Conservation (phyloP, 2,888 invertebrate species). For the Andrena hattorfiana region DNA sequence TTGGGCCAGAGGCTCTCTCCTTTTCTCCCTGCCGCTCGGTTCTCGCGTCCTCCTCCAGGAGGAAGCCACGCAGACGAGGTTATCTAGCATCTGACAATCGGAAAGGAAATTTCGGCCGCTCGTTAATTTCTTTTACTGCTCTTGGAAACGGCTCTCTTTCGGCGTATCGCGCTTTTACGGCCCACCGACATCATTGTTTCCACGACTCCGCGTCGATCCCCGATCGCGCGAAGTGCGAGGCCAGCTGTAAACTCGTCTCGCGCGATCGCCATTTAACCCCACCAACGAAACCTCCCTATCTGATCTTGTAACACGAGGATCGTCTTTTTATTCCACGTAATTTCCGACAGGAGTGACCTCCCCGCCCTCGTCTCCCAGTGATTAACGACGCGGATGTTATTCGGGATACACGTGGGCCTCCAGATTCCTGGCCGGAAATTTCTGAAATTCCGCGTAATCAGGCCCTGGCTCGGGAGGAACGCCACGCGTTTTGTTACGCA, state of each 20-base stretch:
- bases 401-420: neutral
- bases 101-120: slow-evolving; percentile 38
- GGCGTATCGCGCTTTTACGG: neutral
- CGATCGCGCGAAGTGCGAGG: neutral
- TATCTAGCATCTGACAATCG: slow-evolving; percentile 23
- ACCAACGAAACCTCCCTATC: slow-evolving; percentile 16
- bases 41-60: neutral
- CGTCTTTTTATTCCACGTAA: slow-evolving; percentile 37
- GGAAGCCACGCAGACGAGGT: neutral
- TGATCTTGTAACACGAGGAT: slow-evolving; percentile 28
- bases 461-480: slow-evolving; percentile 24
- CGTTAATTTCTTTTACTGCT: slow-evolving; percentile 21
- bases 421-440: slow-evolving; percentile 13
- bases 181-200: neutral
- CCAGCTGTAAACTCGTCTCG: neutral
- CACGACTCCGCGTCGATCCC: neutral
- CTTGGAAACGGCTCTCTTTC: neutral
- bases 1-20: slow-evolving; percentile 16
- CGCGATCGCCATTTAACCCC: neutral
- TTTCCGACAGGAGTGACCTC: slow-evolving; percentile 41
- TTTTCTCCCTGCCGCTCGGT: neutral
- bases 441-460: slow-evolving; percentile 34
- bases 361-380: slow-evolving; percentile 7
- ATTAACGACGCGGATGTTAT: slow-evolving; percentile 24
- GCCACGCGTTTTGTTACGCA: slow-evolving; percentile 31